Base-by-base conservation (phyloP, 2,797 vertebrate genomes). In the Mormyrops attenuatus region DNA sequence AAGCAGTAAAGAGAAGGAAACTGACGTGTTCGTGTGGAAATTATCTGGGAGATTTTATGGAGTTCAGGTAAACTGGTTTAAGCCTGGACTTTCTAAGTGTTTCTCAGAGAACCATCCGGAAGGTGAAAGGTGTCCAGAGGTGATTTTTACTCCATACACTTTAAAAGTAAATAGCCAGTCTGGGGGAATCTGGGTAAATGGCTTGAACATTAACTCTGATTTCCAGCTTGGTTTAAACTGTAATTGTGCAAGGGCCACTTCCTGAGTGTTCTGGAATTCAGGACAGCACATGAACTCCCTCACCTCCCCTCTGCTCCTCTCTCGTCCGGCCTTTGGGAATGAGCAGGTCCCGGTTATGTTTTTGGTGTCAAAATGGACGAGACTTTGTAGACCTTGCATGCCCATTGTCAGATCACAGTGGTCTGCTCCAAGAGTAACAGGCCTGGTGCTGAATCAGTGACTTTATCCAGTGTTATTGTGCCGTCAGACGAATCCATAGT, bases 141-240 rank as follows among this genome's bases (percentile, higher is more conserved):
- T 30, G 53, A 15, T 89, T 38, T 66, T 34, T 7, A 26, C 49
- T n/a, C 85, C 52, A 20, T 20, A 22, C 38, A 49, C 66, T 80
- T 44, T 69, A 89, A 69, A 77, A 82, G 15, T 53, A 82, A 89
- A 17, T 13, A 22, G 57, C 85, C 47, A 22, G 55, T 53, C 87
- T 55, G 49, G 15, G 15, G 20, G 22, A 88, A 90, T 82, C 22
- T 13, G 52, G 90, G 90, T 85, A 44, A 26, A 49, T 60, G 13
- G 47, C 80, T 87, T 63, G 90, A 91, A 91, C 89, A 89, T 89
- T 91, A 89, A 89, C 89, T 15, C 50, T n/a, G 2, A n/a, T 60
- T 87, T 41, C 50, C 49, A 55, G 50, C 26, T n/a, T n/a, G 50
- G 50, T 55, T 87, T 87, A 17, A 77, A 60, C 34, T 82, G 3